Conservation (phyloP, 1,140 invertebrate genomes). For the Pararge aegeria region DNA sequence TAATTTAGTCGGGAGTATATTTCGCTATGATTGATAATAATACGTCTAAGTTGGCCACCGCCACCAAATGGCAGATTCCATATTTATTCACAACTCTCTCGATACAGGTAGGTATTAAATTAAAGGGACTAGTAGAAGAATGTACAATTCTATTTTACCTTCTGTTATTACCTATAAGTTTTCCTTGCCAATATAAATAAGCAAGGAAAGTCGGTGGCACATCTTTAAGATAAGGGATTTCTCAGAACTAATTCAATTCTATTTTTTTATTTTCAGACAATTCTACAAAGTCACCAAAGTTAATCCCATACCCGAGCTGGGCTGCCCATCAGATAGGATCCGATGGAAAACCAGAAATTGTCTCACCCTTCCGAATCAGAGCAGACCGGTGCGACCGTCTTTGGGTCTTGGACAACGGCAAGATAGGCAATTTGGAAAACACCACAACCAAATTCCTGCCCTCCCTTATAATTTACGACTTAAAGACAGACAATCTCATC, state of each 20-base stretch:
- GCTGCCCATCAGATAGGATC: conserved; percentile 80
- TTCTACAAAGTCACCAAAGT: conserved; percentile 82
- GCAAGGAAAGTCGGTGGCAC: too few relatives aligned
- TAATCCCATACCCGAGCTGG: conserved; percentile 89
- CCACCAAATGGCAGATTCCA: too few relatives aligned
- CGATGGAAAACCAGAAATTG: conserved; percentile 81
- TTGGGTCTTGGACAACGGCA: conserved; percentile 88
- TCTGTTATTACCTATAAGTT: too few relatives aligned
- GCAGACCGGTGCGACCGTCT: conserved; percentile 87
- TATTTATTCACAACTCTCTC: too few relatives aligned
- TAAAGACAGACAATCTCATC: conserved; percentile 85
- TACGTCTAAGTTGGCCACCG: too few relatives aligned
- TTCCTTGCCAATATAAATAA: too few relatives aligned
- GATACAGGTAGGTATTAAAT: too few relatives aligned
- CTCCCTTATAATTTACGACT: conserved; percentile 85
- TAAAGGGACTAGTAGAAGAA: too few relatives aligned
- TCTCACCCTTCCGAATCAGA: conserved; percentile 86
- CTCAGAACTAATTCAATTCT: neutral
- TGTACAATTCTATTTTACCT: too few relatives aligned
- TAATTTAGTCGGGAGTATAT: too few relatives aligned
- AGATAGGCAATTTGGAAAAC: conserved; percentile 82
- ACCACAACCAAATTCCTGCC: conserved; percentile 75
- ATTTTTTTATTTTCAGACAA: conserved; percentile 79
- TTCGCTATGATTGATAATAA: too few relatives aligned
- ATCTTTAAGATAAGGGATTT: too few relatives aligned